Evolutionary conservation across 2,113 vertebrate genomes (phyloP), one percentile per base, ranked within the genome.

Genomic region (Miniopterus natalensis): DNA sequence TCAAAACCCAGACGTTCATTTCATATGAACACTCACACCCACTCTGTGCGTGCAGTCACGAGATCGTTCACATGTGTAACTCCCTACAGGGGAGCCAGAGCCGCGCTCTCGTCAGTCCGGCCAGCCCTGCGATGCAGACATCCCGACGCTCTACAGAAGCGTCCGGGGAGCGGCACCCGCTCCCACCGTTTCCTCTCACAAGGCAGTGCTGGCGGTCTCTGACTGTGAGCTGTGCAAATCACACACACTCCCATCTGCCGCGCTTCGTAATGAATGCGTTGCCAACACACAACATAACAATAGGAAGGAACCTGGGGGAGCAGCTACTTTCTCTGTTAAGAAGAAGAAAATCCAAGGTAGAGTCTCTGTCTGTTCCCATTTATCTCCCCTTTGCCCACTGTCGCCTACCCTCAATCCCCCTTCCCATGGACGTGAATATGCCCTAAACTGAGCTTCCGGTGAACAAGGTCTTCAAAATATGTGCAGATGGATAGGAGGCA

Each of bases 1-100:
- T 93, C 42, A 84, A 92, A 96, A 73, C 45, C 20, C 65, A 80
- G 61, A 70, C 78, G 81, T 83, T 65, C 45, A 74, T 77, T 94
- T 92, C 18, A 65, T 11, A 59, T n/a, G 40, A 18, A 20, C 42
- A 59, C 47, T 53, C 31, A 61, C 31, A 36, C 51, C 55, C 29
- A 85, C 23, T 87, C 17, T 66, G 77, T 81, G 29, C 27, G 45
- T 73, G 36, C 57, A 92, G 4, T 61, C 68, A 94, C 27, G 78
- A 65, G 89, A 42, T 57, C 51, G 90, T 55, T 85, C 61, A 78
- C 36, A 47, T 40, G n/a, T 12, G 8, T 63, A 63, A 78, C 12
- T 88, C 71, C 70, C 61, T 49, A 2, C 18, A 31, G 25, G 27
- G 57, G 57, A 4, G 2, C 51, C 70, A 77, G 15, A 66, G 3